phyloP scores from a whole-genome alignment of 2,888 invertebrate species.

The Plusia festucae region DNA sequence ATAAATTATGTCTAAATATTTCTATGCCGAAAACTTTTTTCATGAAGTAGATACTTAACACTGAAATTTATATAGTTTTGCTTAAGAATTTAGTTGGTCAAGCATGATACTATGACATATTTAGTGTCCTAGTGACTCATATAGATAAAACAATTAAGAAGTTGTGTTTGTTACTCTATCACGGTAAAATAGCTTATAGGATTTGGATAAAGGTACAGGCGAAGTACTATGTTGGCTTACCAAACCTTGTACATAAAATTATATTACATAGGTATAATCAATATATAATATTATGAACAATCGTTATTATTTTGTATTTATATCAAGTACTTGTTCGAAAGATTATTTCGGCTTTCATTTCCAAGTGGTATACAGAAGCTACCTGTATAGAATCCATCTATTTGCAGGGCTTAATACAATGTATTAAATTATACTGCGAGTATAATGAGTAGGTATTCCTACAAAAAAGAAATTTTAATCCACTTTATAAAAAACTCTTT shows the following conservation, averaged over 20 bases:
- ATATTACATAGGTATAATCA: too few relatives aligned
- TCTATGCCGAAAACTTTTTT: neutral
- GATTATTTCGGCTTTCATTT: too few relatives aligned
- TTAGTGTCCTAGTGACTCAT: neutral
- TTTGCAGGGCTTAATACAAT: too few relatives aligned
- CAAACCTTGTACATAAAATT: neutral
- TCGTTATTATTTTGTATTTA: too few relatives aligned
- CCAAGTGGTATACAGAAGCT: too few relatives aligned
- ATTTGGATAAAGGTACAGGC: neutral
- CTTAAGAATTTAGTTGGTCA: neutral
- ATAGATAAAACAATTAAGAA: neutral
- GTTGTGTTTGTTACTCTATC: slow-evolving; percentile 1
- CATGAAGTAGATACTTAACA: neutral
- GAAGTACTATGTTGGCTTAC: slow-evolving; percentile 1
- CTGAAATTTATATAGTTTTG: neutral
- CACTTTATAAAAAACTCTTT: too few relatives aligned
- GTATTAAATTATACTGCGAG: too few relatives aligned
- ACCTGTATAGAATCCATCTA: too few relatives aligned
- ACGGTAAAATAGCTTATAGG: neutral
- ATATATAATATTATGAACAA: too few relatives aligned
- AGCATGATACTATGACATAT: neutral
- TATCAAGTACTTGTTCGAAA: too few relatives aligned
- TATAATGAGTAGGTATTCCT: too few relatives aligned
- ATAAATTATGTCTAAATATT: neutral
- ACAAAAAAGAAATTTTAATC: too few relatives aligned